Evolutionary conservation across 2,888 invertebrate genomes (phyloP).

Genomic region (Drosophila neotestacea): DNA sequence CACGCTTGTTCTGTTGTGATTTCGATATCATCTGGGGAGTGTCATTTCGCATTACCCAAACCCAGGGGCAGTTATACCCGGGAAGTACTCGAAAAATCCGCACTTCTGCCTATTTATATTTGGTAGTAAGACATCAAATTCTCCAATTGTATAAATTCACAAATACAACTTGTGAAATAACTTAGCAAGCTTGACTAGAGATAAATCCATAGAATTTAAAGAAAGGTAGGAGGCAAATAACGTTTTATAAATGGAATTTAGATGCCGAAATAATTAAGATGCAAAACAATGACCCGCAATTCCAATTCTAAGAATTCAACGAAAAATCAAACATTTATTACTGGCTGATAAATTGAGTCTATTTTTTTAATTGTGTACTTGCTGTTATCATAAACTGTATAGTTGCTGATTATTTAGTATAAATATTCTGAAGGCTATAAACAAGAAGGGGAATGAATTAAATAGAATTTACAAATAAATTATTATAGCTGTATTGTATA

Average conservation of each 20-base stretch:
- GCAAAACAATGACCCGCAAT: too few relatives aligned
- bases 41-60: constrained; percentile 28
- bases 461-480: constrained; percentile 37
- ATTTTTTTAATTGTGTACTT: too few relatives aligned
- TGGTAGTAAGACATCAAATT: neutral
- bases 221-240: too few relatives aligned
- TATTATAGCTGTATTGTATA: constrained; percentile 38
- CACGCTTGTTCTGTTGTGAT: constrained; percentile 76
- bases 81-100: neutral
- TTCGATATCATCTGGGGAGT: constrained; percentile 60
- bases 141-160: neutral
- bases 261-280: too few relatives aligned
- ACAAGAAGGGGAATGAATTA: constrained; percentile 14
- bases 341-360: too few relatives aligned
- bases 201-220: too few relatives aligned
- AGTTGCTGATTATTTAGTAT: too few relatives aligned
- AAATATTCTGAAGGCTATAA: neutral
- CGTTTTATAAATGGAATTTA: neutral
- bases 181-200: too few relatives aligned
- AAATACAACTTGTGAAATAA: too few relatives aligned
- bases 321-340: too few relatives aligned
- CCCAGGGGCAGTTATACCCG: neutral
- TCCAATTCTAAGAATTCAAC: too few relatives aligned
- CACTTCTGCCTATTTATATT: neutral
- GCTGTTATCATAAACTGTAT: too few relatives aligned